Percentiles rank a stretch among this genome's conserved stretches.
phyloP scores from a whole-genome alignment of 2,888 invertebrate genomes.

The Eutolmus rufibarbis region DNA sequence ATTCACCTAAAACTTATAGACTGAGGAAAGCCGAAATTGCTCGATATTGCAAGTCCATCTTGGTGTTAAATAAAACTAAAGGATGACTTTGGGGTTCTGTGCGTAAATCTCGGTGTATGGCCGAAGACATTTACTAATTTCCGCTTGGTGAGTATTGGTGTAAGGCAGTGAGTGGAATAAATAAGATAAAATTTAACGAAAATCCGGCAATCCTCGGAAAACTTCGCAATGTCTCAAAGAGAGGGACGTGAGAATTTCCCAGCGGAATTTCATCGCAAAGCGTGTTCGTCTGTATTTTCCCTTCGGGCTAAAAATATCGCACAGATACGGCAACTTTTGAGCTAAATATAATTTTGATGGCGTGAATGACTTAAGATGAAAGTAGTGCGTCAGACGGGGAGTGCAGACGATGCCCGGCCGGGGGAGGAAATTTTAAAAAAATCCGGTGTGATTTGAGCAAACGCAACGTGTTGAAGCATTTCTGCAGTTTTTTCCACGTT shows the following conservation, averaged over 20 bases:
- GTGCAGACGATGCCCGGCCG: neutral
- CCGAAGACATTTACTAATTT: slow-evolving; percentile 11
- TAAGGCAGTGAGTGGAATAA: slow-evolving; percentile 28
- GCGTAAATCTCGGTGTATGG: neutral
- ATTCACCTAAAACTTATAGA: slow-evolving; percentile 5
- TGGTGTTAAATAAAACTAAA: slow-evolving; percentile 10
- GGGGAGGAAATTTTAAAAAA: neutral
- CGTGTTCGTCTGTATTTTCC: slow-evolving; percentile 5
- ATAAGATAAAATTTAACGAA: slow-evolving; percentile 25
- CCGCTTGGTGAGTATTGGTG: neutral
- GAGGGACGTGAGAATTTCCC: slow-evolving; percentile 23
- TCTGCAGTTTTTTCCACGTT: neutral
- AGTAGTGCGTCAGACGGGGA: slow-evolving; percentile 1
- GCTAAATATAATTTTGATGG: slow-evolving; percentile 63
- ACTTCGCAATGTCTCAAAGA: slow-evolving; percentile 19
- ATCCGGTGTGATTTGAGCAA: neutral
- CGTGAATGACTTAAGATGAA: slow-evolving; percentile 80
- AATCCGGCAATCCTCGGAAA: slow-evolving; percentile 18
- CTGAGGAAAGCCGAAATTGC: slow-evolving; percentile 20
- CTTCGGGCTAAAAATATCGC: slow-evolving; percentile 23
- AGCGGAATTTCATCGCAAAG: neutral
- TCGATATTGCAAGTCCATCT: slow-evolving; percentile 16
- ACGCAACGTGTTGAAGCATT: neutral
- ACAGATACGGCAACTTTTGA: slow-evolving; percentile 21
- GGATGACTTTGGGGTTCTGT: neutral